A percentile compares a stretch with the other conserved stretches of the same genome.
phyloP scores from a whole-genome alignment of 2,113 vertebrate genomes.

The Ciconia stormi region DNA sequence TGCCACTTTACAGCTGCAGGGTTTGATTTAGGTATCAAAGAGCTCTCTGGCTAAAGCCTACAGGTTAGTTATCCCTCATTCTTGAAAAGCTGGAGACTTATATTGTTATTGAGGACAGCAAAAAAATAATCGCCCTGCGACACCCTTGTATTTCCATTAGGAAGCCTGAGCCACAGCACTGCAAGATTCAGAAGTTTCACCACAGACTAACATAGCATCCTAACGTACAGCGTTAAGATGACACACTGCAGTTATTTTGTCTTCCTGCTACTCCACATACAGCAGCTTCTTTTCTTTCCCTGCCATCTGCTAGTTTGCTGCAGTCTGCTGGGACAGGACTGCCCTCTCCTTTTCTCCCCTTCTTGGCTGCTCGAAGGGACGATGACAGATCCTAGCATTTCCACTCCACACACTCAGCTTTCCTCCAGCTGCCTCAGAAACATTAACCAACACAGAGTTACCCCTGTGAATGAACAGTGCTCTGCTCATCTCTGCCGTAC shows the following conservation, averaged over 20 bases:
- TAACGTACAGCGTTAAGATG: neutral
- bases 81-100: neutral
- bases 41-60: neutral
- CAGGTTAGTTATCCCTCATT: fast-evolving
- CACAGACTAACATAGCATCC: neutral
- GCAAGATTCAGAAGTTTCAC: neutral
- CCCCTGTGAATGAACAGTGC: neutral
- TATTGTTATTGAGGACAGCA: fast-evolving
- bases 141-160: neutral
- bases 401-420: neutral
- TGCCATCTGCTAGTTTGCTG: slow-evolving; percentile 17
- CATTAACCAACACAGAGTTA: neutral
- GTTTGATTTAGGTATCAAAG: neutral
- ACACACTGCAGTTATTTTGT: slow-evolving; percentile 24
- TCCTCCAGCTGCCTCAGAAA: neutral
- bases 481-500: neutral
- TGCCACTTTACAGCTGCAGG: neutral
- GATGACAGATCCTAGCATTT: neutral
- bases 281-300: neutral
- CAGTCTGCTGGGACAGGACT: slow-evolving; percentile 42
- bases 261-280: neutral
- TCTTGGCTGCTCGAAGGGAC: neutral
- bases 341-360: neutral
- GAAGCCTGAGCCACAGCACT: neutral
- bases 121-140: neutral